phyloP scores from a whole-genome alignment of 92 coral and sea anemone genomes.

The Palythoa grandis region DNA sequence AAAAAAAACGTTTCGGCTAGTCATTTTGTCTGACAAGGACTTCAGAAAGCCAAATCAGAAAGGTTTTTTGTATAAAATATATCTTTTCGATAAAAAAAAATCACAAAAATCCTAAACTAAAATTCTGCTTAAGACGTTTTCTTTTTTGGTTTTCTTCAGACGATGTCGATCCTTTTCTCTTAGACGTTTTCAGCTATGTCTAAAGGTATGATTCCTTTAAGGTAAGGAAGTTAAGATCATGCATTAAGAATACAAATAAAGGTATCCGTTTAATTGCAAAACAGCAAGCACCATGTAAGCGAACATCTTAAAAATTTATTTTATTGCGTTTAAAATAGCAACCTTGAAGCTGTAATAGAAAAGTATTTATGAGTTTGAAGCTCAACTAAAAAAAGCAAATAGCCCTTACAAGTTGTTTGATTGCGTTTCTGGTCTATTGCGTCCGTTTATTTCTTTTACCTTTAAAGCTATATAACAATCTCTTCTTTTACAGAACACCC shows the following conservation, averaged over 20 bases:
- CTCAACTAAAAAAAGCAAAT: background rate
- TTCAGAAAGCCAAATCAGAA: background rate
- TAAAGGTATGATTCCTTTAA: conserved; percentile 46
- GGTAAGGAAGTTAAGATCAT: conserved; percentile 51
- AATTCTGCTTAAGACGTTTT: conserved; percentile 53
- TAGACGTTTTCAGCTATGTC: conserved; percentile 74
- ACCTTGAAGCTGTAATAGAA: too few relatives aligned
- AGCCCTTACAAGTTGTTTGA: background rate
- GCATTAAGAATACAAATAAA: background rate
- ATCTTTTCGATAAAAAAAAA: background rate
- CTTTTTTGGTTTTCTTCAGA: conserved; percentile 43
- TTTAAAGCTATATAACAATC: background rate
- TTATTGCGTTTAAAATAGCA: background rate
- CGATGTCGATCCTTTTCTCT: conserved; percentile 76
- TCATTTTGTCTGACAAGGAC: background rate
- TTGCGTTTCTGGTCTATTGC: background rate
- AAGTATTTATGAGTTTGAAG: background rate
- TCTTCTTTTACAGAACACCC: conserved; percentile 56
- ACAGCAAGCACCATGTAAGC: background rate
- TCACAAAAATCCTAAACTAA: background rate
- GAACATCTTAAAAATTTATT: background rate
- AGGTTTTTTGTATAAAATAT: background rate
- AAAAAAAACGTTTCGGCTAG: background rate
- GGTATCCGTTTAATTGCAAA: background rate
- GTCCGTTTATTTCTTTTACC: too few relatives aligned